Conservation (phyloP, 2,797 vertebrate genomes). For the Erithacus rubecula region DNA sequence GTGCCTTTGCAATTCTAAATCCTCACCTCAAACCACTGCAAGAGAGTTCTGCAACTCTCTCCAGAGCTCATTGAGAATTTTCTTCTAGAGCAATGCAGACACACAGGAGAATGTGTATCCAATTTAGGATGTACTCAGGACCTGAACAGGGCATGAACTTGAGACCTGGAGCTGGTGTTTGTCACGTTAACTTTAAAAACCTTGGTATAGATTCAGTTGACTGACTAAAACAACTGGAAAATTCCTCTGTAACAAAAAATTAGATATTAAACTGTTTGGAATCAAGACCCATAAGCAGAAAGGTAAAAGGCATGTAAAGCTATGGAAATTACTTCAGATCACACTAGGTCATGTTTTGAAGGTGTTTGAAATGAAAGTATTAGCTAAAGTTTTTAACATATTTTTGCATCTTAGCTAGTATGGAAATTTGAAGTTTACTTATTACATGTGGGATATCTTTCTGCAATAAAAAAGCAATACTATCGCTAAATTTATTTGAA, state of each 20-base stretch:
- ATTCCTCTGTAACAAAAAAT: not conserved
- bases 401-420: not conserved
- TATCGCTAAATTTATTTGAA: not conserved
- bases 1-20: not conserved
- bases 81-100: not conserved
- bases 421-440: not conserved
- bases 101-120: accelerated
- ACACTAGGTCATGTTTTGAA: not conserved
- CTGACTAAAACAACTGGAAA: not conserved
- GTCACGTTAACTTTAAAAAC: not conserved
- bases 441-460: not conserved
- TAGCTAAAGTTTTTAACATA: not conserved
- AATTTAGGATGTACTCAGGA: not conserved
- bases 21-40: not conserved
- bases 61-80: not conserved
- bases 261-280: not conserved
- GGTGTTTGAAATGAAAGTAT: not conserved
- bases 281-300: not conserved
- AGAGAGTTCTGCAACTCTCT: not conserved
- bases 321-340: not conserved
- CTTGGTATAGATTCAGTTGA: not conserved
- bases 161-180: not conserved
- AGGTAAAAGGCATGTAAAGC: not conserved
- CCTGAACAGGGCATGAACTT: not conserved
- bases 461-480: not conserved